Evolutionary conservation across 2,113 vertebrate species (phyloP).

Genomic region (Hydrochoerus hydrochaeris): DNA sequence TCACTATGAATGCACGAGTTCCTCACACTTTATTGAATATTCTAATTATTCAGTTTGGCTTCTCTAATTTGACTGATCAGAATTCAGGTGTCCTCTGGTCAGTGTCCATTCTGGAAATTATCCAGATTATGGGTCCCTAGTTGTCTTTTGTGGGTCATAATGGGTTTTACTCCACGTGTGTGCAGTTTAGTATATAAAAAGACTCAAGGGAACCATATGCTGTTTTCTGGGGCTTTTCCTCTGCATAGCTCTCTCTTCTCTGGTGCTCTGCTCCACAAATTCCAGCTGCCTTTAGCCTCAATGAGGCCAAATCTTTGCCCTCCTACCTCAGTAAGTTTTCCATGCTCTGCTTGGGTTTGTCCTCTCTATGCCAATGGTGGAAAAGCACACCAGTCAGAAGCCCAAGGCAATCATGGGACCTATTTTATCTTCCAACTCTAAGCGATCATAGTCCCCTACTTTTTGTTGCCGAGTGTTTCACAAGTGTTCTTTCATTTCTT

Average conservation of each 20-base stretch:
- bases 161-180: neutral
- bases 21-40: neutral
- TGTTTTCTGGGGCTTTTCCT: neutral
- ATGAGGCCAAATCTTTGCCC: neutral
- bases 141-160: neutral
- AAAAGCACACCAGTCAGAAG: neutral
- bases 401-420: neutral
- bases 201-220: neutral
- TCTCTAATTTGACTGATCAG: neutral
- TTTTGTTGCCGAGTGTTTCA: conserved; percentile 34
- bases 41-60: neutral
- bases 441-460: neutral
- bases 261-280: neutral
- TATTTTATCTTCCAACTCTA: neutral
- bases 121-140: neutral
- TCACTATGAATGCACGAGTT: neutral
- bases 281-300: neutral
- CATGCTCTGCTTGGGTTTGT: neutral
- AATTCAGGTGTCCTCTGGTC: neutral
- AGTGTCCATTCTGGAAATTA: neutral
- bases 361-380: neutral
- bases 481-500: conserved; percentile 5
- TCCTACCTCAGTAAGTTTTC: neutral
- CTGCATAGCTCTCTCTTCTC: neutral
- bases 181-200: neutral